A percentile compares a stretch with the other conserved stretches of the same genome.
Evolutionary conservation across 1,140 invertebrate genomes (phyloP).

Genomic region (Mamestra configurata): DNA sequence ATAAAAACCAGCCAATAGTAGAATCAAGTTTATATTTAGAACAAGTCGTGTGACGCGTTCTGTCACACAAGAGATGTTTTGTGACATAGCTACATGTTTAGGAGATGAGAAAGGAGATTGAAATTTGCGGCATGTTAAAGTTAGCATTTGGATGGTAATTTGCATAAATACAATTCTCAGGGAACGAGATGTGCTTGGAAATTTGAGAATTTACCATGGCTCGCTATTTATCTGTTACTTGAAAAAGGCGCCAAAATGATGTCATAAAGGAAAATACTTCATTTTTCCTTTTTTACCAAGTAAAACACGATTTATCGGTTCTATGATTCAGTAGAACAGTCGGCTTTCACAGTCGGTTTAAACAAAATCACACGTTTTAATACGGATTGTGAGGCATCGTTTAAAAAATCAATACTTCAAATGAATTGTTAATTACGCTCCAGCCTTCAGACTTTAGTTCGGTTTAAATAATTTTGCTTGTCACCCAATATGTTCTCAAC

Average conservation of each 20-base stretch:
- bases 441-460: not conserved
- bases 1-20: not conserved
- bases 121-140: not conserved
- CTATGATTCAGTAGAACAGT: too few relatives aligned
- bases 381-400: not conserved
- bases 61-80: not conserved
- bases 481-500: not conserved
- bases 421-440: constrained; percentile 6
- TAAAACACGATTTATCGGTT: too few relatives aligned
- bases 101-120: not conserved
- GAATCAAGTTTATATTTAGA: constrained; percentile 3
- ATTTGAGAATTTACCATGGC: not conserved
- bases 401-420: not conserved
- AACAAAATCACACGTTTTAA: not conserved
- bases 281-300: too few relatives aligned
- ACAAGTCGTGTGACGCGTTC: not conserved
- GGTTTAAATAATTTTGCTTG: not conserved
- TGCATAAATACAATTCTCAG: constrained; percentile 1
- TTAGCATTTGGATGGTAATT: constrained; percentile 22
- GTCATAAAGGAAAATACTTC: too few relatives aligned
- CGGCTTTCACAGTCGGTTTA: too few relatives aligned
- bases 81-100: not conserved
- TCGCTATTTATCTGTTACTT: too few relatives aligned
- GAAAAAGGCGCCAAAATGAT: too few relatives aligned
- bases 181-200: not conserved